These are phyloP conservation scores for Eptatretus atami DNA, from an alignment of 2,797 vertebrate genomes.

Conservation along the genomic window DNA sequence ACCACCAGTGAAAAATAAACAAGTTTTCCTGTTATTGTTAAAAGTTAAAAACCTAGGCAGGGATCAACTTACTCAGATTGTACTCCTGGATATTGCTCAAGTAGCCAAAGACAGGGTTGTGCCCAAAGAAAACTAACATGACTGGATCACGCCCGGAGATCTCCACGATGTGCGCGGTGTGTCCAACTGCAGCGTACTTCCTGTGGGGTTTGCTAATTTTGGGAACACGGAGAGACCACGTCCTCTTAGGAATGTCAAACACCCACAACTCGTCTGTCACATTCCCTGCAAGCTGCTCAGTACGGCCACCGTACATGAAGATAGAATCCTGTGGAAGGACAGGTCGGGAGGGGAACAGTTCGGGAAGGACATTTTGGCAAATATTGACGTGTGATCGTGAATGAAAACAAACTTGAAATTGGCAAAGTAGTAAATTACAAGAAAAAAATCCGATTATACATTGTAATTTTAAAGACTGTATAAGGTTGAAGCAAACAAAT, in stretches of 20 bases:
- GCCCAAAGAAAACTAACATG: constrained; percentile 74
- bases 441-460: too few relatives aligned
- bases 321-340: constrained; percentile 31
- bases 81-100: constrained; percentile 73
- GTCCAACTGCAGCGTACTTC: constrained; percentile 72
- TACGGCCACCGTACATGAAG: constrained; percentile 91
- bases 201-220: constrained; percentile 38
- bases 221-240: constrained; percentile 29
- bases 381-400: neutral
- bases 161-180: constrained; percentile 51
- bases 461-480: too few relatives aligned
- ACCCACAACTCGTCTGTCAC: constrained; percentile 70
- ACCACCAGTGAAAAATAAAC: too few relatives aligned
- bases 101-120: constrained; percentile 79
- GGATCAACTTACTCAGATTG: constrained; percentile 28
- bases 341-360: neutral
- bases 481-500: too few relatives aligned
- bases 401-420: neutral
- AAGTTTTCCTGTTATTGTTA: too few relatives aligned
- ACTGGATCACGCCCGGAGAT: constrained; percentile 17
- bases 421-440: too few relatives aligned
- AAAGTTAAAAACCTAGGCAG: neutral
- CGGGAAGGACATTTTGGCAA: neutral
- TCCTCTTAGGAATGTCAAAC: constrained; percentile 45
- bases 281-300: constrained; percentile 62